Percentiles rank a stretch among this genome's conserved stretches.
phyloP scores from a whole-genome alignment of 2,113 vertebrate genomes.

The Hypanus sabinus region DNA sequence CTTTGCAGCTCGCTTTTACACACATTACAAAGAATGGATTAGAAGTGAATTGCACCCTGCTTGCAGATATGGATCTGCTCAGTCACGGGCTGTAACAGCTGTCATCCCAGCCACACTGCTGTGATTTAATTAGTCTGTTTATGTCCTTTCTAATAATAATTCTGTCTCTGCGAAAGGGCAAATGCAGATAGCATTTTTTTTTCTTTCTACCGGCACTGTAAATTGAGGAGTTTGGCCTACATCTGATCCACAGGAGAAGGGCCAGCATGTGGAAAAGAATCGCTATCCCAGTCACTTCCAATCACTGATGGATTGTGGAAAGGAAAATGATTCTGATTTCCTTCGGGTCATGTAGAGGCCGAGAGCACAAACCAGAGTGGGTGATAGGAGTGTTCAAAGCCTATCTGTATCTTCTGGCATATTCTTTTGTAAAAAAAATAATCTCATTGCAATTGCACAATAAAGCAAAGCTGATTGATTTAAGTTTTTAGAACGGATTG shows the following conservation, averaged over 20 bases:
- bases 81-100: conserved; percentile 98
- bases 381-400: conserved; percentile 35
- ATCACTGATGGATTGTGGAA: conserved; percentile 71
- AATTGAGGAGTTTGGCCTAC: conserved; percentile 77
- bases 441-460: neutral
- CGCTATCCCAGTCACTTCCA: conserved; percentile 67
- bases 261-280: conserved; percentile 56
- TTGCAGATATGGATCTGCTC: conserved; percentile 95
- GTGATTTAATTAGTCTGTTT: conserved; percentile 99
- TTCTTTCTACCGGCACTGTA: conserved; percentile 61
- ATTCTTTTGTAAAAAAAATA: too few relatives aligned
- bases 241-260: conserved; percentile 57
- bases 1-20: conserved; percentile 73
- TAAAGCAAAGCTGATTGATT: neutral
- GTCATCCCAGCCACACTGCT: conserved; percentile 97
- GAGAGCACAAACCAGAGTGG: conserved; percentile 47
- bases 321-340: conserved; percentile 61
- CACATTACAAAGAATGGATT: conserved; percentile 75
- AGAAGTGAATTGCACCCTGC: conserved; percentile 78
- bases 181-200: conserved; percentile 78
- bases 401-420: neutral
- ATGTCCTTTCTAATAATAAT: conserved; percentile 99
- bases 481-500: neutral
- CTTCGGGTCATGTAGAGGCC: conserved; percentile 58
- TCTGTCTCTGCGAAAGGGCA: conserved; percentile 96